These are phyloP conservation scores for Lithodes maja DNA, from an alignment of 2,888 invertebrate species.

Conservation along the genomic window DNA sequence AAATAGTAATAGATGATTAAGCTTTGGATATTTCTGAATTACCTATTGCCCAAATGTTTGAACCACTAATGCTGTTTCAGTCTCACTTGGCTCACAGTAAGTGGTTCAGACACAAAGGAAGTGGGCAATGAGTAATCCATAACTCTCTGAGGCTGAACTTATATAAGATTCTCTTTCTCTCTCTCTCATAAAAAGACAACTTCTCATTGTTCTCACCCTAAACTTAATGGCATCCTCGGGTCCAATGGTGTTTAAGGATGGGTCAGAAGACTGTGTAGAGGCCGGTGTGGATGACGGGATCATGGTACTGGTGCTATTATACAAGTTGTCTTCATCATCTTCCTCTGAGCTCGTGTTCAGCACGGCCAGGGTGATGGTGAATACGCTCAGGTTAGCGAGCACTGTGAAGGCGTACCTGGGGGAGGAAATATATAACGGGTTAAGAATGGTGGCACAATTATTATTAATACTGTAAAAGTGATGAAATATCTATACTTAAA, in stretches of 20 bases:
- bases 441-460: no score
- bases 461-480: no score
- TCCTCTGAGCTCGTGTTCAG: constrained; percentile 74
- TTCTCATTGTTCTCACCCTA: constrained; percentile 48
- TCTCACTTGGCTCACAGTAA: no score
- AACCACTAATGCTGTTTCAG: no score
- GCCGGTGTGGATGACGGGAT: constrained; percentile 75
- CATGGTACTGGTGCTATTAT: background rate
- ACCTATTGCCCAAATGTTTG: no score
- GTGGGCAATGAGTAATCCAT: no score
- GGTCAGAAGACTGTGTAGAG: background rate
- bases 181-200: background rate
- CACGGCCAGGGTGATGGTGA: constrained; percentile 84
- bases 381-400: constrained; percentile 88
- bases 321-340: background rate
- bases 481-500: no score
- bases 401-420: constrained; percentile 92
- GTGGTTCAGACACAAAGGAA: no score
- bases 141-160: no score
- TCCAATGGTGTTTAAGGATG: constrained; percentile 23
- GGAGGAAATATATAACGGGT: constrained; percentile 68
- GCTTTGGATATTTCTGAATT: no score
- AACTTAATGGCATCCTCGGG: constrained; percentile 63
- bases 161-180: constrained; percentile 22
- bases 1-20: background rate